Evolutionary conservation across 2,888 invertebrate species (phyloP).

Genomic region (Anthrax anthrax): DNA sequence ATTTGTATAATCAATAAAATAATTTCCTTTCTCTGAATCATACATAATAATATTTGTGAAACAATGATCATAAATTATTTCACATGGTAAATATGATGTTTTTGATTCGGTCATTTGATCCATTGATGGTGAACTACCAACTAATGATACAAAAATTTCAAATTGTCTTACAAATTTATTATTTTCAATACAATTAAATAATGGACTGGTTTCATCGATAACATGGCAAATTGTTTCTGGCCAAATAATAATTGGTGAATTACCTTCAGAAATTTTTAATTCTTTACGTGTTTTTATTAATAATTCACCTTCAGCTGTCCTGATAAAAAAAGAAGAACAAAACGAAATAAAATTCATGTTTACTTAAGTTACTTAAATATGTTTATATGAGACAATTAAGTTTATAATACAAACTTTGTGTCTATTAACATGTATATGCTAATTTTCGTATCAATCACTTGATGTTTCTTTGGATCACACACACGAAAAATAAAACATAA

Average conservation of each 20-base stretch:
- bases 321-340: slow-evolving; percentile 31
- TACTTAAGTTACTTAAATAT: slow-evolving; percentile 19
- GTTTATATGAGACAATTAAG: too few relatives aligned
- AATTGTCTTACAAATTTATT: slow-evolving; percentile 60
- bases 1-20: slow-evolving; percentile 32
- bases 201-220: slow-evolving; percentile 63
- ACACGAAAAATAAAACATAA: slow-evolving; percentile 68
- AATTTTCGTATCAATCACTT: slow-evolving; percentile 65
- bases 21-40: slow-evolving; percentile 41
- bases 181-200: slow-evolving; percentile 61
- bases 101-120: slow-evolving; percentile 56
- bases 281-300: slow-evolving; percentile 59
- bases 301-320: slow-evolving; percentile 50
- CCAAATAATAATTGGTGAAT: slow-evolving; percentile 66
- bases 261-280: slow-evolving; percentile 47
- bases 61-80: slow-evolving; percentile 72
- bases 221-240: slow-evolving; percentile 74
- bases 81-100: slow-evolving; percentile 64
- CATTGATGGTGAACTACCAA: slow-evolving; percentile 67
- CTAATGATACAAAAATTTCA: slow-evolving; percentile 66
- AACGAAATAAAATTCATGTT: too few relatives aligned
- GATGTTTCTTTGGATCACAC: slow-evolving; percentile 61
- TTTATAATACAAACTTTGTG: slow-evolving; percentile 22
- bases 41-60: slow-evolving; percentile 56
- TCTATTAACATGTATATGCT: slow-evolving; percentile 40